Percentiles rank a stretch among this genome's conserved stretches.
phyloP scores from a whole-genome alignment of 2,797 vertebrate genomes.

The Sebastes kiyomatsui region DNA sequence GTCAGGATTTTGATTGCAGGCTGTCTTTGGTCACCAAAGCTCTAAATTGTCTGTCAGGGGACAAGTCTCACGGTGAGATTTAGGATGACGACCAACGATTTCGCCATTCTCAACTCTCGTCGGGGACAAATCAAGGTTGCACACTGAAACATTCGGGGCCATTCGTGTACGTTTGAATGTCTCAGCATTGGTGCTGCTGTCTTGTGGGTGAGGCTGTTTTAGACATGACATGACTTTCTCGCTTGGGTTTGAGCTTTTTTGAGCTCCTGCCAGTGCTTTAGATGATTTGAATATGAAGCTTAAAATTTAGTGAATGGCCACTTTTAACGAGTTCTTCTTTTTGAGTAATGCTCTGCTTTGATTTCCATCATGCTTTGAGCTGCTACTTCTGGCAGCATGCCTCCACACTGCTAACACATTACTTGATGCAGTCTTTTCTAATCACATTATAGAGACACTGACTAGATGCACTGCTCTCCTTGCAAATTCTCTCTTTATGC shows the following conservation, averaged over 20 bases:
- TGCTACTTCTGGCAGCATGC: background rate
- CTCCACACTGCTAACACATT: background rate
- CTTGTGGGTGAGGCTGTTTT: background rate
- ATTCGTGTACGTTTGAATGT: background rate
- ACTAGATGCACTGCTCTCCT: background rate
- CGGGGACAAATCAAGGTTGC: background rate
- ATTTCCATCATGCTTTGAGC: background rate
- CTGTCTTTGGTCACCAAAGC: background rate
- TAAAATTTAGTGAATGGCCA: background rate
- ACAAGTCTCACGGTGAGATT: background rate
- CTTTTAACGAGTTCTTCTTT: background rate
- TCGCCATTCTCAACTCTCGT: background rate
- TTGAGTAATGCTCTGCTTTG: background rate
- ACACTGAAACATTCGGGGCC: background rate
- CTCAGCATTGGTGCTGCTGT: background rate
- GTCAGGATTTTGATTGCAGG: background rate
- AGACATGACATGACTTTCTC: background rate
- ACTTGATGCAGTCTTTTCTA: conserved; percentile 8
- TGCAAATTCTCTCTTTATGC: background rate
- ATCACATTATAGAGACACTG: conserved; percentile 2
- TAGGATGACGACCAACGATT: background rate
- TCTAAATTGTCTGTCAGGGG: background rate
- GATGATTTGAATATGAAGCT: background rate
- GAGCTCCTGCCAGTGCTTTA: background rate
- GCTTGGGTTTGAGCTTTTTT: background rate